A percentile compares a stretch with the other conserved stretches of the same genome.
phyloP scores from a whole-genome alignment of 2,888 invertebrate genomes.

The Tromatobia lineatoria region DNA sequence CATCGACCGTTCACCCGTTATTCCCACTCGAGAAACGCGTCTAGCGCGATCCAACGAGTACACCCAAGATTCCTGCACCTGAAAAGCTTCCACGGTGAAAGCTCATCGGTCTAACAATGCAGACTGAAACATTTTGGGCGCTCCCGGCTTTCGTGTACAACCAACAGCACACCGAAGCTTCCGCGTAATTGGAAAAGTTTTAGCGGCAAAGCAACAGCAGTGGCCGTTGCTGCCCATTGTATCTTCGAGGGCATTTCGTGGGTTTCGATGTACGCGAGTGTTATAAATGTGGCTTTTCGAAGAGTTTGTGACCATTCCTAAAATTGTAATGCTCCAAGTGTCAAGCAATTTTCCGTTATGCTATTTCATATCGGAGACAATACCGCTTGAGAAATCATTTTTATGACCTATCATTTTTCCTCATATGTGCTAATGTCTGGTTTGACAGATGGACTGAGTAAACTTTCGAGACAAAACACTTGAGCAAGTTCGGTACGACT shows the following conservation, averaged over 20 bases:
- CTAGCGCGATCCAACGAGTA: slow-evolving; percentile 50
- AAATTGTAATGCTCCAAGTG: neutral
- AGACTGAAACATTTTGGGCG: slow-evolving; percentile 60
- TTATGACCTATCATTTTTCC: neutral
- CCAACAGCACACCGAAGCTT: slow-evolving; percentile 34
- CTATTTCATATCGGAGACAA: neutral
- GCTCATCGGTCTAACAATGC: slow-evolving; percentile 52
- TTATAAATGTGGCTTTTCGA: slow-evolving; percentile 5
- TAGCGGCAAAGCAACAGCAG: slow-evolving; percentile 44
- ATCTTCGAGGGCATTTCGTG: slow-evolving; percentile 24
- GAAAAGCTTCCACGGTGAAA: slow-evolving; percentile 58
- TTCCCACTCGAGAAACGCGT: slow-evolving; percentile 58
- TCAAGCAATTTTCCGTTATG: neutral
- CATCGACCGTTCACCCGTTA: slow-evolving; percentile 55
- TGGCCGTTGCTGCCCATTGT: slow-evolving; percentile 28
- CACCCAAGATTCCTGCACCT: slow-evolving; percentile 58
- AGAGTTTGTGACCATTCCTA: neutral
- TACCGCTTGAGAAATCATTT: neutral
- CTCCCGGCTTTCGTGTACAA: neutral
- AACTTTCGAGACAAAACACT: no score
- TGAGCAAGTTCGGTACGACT: no score
- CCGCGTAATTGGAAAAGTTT: slow-evolving; percentile 67
- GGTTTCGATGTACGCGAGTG: neutral
- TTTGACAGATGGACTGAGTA: neutral
- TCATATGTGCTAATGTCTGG: neutral